Evolutionary conservation across 2,797 vertebrate species (phyloP).

Genomic region (Austrolebias charrua): DNA sequence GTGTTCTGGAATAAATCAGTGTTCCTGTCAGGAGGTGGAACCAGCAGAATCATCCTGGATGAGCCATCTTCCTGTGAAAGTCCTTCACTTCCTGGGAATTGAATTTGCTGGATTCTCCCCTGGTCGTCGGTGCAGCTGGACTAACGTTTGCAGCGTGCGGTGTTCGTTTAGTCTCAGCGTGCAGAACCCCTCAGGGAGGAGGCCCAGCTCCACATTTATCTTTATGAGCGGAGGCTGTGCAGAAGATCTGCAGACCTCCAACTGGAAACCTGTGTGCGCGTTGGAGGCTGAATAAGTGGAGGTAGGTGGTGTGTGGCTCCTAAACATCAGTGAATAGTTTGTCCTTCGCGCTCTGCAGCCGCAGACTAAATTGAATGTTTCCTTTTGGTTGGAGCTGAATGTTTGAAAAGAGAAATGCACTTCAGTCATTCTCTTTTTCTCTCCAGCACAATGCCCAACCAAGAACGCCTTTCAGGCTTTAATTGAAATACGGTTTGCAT

Average conservation of each 20-base stretch:
- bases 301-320: too few relatives aligned
- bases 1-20: neutral
- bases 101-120: conserved; percentile 14
- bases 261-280: neutral
- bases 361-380: too few relatives aligned
- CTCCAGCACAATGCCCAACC: too few relatives aligned
- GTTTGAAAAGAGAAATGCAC: too few relatives aligned
- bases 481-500: too few relatives aligned
- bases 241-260: conserved; percentile 15
- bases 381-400: too few relatives aligned
- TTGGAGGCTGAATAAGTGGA: neutral
- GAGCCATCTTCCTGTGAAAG: neutral
- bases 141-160: conserved; percentile 34
- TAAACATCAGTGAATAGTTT: too few relatives aligned
- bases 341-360: too few relatives aligned
- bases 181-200: conserved; percentile 22
- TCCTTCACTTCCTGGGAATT: conserved; percentile 19
- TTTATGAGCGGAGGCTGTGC: conserved; percentile 18
- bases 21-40: neutral
- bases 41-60: conserved; percentile 4
- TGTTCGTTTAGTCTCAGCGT: conserved; percentile 45
- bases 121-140: conserved; percentile 8
- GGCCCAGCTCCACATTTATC: conserved; percentile 30
- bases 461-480: too few relatives aligned
- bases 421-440: too few relatives aligned